Evolutionary conservation across 2,888 invertebrate genomes (phyloP).

Genomic region (Oasisia sp.): DNA sequence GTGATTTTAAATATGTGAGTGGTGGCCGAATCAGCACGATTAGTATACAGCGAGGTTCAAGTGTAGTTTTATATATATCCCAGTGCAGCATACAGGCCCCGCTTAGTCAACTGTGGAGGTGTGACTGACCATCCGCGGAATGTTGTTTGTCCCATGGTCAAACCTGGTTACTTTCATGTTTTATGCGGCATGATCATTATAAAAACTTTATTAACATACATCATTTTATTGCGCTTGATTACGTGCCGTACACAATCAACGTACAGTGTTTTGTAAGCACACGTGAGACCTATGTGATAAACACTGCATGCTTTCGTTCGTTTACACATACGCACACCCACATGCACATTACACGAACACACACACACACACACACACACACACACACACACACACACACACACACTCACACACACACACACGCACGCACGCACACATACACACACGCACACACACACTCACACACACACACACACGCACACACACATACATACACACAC

Average conservation of each 20-base stretch:
- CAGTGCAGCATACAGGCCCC: neutral
- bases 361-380: neutral
- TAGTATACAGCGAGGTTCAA: too few species aligned
- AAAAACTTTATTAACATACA: neutral
- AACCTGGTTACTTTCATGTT: neutral
- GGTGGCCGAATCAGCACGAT: too few species aligned
- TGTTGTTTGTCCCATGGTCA: neutral
- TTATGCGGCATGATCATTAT: neutral
- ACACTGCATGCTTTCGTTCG: neutral
- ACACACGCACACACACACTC: neutral
- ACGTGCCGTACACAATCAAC: neutral
- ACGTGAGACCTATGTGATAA: neutral
- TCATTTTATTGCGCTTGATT: neutral
- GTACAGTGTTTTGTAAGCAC: neutral
- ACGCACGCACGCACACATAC: neutral
- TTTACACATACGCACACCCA: neutral
- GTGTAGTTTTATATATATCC: neutral
- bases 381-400: neutral
- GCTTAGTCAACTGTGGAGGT: neutral
- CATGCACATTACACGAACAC: neutral
- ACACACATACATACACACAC: too few species aligned
- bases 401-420: neutral
- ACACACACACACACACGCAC: neutral
- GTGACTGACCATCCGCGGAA: neutral
- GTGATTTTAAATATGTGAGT: too few species aligned